phyloP scores from a whole-genome alignment of 2,888 invertebrate species.

The Tenthredo mesomela region DNA sequence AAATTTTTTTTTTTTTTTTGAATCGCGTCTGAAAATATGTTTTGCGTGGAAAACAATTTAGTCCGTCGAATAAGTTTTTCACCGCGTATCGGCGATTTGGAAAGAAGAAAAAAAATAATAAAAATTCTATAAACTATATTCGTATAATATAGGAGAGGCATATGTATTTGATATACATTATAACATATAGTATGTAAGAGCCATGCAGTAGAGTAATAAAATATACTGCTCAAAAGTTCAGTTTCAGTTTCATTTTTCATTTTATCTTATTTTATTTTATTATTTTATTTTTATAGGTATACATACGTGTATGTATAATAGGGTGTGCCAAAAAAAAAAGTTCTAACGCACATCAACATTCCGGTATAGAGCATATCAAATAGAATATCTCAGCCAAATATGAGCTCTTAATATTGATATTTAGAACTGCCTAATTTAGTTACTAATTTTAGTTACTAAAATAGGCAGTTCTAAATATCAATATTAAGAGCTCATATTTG shows the following conservation, averaged over 20 bases:
- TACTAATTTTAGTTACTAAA: too few relatives aligned
- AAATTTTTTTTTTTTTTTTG: too few relatives aligned
- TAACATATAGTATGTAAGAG: not conserved
- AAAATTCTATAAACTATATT: not conserved
- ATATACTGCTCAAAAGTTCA: slow-evolving; percentile 36
- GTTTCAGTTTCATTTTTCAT: not conserved
- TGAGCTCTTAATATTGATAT: too few relatives aligned
- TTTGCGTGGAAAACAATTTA: too few relatives aligned
- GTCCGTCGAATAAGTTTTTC: not conserved
- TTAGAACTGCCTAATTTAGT: too few relatives aligned
- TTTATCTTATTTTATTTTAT: not conserved
- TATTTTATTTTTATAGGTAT: not conserved
- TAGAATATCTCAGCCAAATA: too few relatives aligned
- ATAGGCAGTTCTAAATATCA: too few relatives aligned
- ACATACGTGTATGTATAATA: not conserved
- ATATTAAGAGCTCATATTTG: too few relatives aligned
- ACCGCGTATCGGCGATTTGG: not conserved
- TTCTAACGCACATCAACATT: too few relatives aligned
- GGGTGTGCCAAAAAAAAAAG: too few relatives aligned
- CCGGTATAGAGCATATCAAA: too few relatives aligned
- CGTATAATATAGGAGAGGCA: not conserved
- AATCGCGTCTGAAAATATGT: too few relatives aligned
- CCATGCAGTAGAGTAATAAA: slow-evolving; percentile 47
- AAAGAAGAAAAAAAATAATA: not conserved
- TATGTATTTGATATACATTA: slow-evolving; percentile 9